Base-by-base conservation (phyloP, 2,113 vertebrate genomes). In the Poeciliopsis retropinna region DNA sequence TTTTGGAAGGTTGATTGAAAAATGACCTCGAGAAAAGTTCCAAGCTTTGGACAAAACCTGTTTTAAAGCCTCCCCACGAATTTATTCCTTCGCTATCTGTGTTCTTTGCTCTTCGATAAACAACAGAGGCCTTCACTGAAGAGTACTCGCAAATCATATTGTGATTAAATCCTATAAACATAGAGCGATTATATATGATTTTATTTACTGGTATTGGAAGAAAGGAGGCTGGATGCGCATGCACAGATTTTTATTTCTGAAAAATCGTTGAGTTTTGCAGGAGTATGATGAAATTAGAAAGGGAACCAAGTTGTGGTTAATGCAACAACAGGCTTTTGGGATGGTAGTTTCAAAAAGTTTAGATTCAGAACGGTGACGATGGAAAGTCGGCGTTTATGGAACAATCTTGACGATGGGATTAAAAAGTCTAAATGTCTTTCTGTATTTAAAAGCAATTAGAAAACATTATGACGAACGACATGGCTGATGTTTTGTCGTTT, bases 241-340 rank as follows among this genome's bases (percentile, higher is more conserved):
- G 47, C 4, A 7, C 5, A 25, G 22, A n/a, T 25, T 25, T n/a
- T 19, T 44, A 25, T 54, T 25, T 25, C 2, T 8, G 7, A 54
- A 54, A 25, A 54, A 54, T 22, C 3, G 22, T 54, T 22, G 51
- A 19, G 71, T 69, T 32, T 82, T 65, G 84, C 85, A 73, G 80
- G 73, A 85, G 34, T 12, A 2, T 37, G 34, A 37, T 37, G 39
- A 41, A 13, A 15, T 15, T 41, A 41, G 39, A 15, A 84, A 81
- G 90, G 83, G 84, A 80, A 87, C 19, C 87, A 67, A 86, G 78
- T 70, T 15, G 73, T 70, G 5, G 80, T 84, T 87, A 88, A 92
- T 86, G 87, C 88, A 85, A 89, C 84, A 71, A 70, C 79, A 64
- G 0, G 85, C 83, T 86, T 89, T 82, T 72, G 4, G 79, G 84